A percentile compares a stretch with the other conserved stretches of the same genome.
These are phyloP conservation scores for Augochlora pura DNA, from an alignment of 1,140 invertebrate species.

Conservation along the genomic window DNA sequence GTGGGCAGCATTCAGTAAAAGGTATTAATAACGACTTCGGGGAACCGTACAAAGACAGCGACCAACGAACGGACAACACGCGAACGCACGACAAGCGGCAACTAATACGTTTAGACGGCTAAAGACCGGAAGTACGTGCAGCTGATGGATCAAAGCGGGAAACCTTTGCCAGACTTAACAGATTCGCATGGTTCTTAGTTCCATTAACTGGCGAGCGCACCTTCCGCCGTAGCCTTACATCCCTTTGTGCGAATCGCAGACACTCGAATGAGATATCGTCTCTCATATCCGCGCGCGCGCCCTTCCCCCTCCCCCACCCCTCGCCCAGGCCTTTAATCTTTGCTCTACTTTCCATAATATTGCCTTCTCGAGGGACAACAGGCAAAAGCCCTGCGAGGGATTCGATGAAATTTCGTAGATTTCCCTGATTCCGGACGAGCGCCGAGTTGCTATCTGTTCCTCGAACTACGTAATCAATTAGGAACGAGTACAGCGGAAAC, in stretches of 20 bases:
- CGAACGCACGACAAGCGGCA: too few species aligned
- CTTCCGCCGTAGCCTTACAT: not conserved
- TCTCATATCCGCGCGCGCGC: conserved; percentile 9
- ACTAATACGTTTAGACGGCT: conserved; percentile 7
- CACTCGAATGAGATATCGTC: conserved; percentile 28
- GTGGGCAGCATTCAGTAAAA: too few species aligned
- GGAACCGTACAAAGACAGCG: too few species aligned
- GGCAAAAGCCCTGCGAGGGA: not conserved
- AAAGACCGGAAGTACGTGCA: conserved; percentile 37
- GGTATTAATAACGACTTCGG: too few species aligned
- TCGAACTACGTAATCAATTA: conserved; percentile 16
- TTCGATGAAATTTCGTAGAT: conserved; percentile 30
- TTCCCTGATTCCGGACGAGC: not conserved
- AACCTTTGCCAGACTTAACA: conserved; percentile 53
- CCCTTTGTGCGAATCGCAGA: conserved; percentile 17
- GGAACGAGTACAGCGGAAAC: too few species aligned
- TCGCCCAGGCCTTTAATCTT: conserved; percentile 35
- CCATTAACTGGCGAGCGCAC: conserved; percentile 52
- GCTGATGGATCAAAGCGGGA: conserved; percentile 51
- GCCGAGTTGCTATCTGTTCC: not conserved
- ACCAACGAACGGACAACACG: not conserved
- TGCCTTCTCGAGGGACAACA: conserved; percentile 16
- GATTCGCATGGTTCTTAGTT: conserved; percentile 58
- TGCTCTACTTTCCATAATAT: conserved; percentile 44
- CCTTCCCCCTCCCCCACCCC: too few species aligned